A percentile compares a stretch with the other conserved stretches of the same genome.
Conservation (phyloP, 2,888 invertebrate species). For the Eustalomyia histrio region DNA sequence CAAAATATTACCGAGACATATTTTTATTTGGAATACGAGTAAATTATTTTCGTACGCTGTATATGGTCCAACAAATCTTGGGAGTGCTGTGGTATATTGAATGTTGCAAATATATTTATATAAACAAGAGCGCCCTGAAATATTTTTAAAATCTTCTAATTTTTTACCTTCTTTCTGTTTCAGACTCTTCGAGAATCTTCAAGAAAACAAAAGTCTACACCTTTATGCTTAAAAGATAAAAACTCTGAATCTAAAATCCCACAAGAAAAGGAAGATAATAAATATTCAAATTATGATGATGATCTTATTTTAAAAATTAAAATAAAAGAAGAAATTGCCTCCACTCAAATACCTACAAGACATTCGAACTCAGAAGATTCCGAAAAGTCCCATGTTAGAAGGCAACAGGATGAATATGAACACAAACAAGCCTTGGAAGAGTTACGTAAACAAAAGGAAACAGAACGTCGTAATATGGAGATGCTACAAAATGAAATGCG, state of each 20-base stretch:
- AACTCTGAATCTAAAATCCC: neutral
- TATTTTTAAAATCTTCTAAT: no score
- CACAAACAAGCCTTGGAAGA: constrained; percentile 9
- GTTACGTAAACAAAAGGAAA: constrained; percentile 38
- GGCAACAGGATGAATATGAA: constrained; percentile 1
- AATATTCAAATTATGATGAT: neutral
- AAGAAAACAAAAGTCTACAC: constrained; percentile 68
- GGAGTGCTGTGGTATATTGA: no score
- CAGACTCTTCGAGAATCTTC: constrained; percentile 71
- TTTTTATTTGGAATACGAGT: no score
- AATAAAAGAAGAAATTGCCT: constrained; percentile 1
- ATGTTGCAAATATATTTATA: no score
- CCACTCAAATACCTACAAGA: neutral
- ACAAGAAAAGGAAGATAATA: neutral
- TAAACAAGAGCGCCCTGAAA: no score
- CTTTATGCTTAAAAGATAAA: constrained; percentile 72
- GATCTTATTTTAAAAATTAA: neutral
- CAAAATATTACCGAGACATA: no score
- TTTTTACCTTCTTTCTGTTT: constrained; percentile 26
- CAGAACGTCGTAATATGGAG: constrained; percentile 19
- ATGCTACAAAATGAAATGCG: constrained; percentile 53
- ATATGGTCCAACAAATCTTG: no score
- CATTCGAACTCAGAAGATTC: neutral
- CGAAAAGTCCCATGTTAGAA: neutral
- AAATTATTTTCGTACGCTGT: no score